These are phyloP conservation scores for Irena cyanogastra DNA, from an alignment of 2,113 vertebrate species.

Conservation along the genomic window DNA sequence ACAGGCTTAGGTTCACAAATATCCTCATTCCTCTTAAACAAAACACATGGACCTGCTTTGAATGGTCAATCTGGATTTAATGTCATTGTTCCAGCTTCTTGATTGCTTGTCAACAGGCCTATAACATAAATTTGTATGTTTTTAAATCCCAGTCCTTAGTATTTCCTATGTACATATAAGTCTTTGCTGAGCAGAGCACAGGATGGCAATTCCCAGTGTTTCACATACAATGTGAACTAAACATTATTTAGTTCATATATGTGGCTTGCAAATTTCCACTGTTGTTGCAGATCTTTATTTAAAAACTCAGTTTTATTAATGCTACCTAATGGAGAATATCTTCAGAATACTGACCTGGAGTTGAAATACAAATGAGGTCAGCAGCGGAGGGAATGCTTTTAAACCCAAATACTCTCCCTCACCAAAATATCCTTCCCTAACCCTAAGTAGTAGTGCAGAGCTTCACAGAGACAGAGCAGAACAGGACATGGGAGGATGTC, in stretches of 20 bases:
- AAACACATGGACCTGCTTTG: neutral
- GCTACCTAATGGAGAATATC: neutral
- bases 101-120: neutral
- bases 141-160: neutral
- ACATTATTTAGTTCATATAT: neutral
- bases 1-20: neutral
- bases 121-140: neutral
- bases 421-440: neutral
- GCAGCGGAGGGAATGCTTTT: neutral
- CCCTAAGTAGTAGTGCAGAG: neutral
- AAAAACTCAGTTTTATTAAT: neutral
- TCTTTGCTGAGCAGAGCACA: neutral
- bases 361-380: neutral
- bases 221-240: neutral
- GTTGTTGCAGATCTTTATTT: neutral
- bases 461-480: neutral
- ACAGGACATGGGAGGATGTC: neutral
- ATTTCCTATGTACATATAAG: neutral
- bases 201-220: neutral
- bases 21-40: neutral
- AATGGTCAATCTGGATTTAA: neutral
- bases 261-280: neutral
- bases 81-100: neutral
- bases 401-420: neutral
- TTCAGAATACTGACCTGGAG: neutral